phyloP scores from a whole-genome alignment of 2,888 invertebrate genomes.

The Tenthredo mesomela region DNA sequence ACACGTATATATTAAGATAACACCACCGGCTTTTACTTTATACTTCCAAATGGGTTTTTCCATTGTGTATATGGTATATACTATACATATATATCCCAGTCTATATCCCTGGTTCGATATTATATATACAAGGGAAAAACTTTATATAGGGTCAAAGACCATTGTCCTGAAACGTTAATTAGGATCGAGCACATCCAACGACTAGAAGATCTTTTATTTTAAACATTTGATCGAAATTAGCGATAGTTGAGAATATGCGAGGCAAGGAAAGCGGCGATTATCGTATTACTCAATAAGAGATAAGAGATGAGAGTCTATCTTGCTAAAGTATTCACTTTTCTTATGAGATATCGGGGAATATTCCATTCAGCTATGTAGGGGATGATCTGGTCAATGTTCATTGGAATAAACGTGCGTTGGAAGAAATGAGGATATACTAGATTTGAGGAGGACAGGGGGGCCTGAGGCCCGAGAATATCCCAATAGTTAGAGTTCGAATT shows the following conservation, averaged over 20 bases:
- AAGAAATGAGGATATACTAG: neutral
- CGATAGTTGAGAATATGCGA: neutral
- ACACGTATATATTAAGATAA: neutral
- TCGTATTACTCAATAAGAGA: neutral
- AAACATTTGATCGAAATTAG: too few species aligned
- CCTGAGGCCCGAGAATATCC: neutral
- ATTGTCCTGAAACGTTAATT: neutral
- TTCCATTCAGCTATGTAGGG: neutral
- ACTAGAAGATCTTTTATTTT: too few species aligned
- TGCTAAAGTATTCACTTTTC: constrained; percentile 56
- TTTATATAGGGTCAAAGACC: neutral
- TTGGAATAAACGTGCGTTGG: too few species aligned
- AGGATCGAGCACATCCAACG: too few species aligned
- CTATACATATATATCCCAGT: neutral
- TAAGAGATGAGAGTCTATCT: neutral
- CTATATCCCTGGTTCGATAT: neutral
- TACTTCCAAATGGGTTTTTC: constrained; percentile 3
- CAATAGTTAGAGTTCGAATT: neutral
- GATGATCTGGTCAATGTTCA: too few species aligned
- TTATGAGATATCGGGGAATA: constrained; percentile 5
- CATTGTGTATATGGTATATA: too few species aligned
- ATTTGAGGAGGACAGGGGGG: neutral
- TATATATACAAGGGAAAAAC: neutral
- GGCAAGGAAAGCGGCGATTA: neutral
- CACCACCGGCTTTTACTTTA: neutral